Evolutionary conservation across 2,888 invertebrate genomes (phyloP), one percentile per base, ranked within the genome.

Genomic region (Willowsia nigromaculata): DNA sequence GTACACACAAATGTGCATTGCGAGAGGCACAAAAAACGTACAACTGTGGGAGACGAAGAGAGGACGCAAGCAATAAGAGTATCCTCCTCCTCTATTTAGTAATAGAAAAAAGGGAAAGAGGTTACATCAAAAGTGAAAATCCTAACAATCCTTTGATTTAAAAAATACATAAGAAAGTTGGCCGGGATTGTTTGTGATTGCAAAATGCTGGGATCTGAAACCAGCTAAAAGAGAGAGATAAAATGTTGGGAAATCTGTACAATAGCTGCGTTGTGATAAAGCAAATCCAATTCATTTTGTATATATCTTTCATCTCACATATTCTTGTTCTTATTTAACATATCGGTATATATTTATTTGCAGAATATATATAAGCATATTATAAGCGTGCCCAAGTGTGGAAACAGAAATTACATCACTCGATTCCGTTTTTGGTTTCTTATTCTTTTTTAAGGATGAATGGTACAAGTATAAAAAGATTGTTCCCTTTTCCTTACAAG

Each of bases 101-200:
- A 37, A 65, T n/a, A 27, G 62, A 33, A 33, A 50, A 50, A 59
- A 37, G 11, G 37, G 37, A 65, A 65, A 37, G 37, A 37, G 37
- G n/a, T 11, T 18, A 37, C 65, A 65, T 65, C 13, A 65, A 65
- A 85, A 76, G 78, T 78, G 53, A 33, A 76, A 56, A 40, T 71
- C 43, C 40, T 25, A 71, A 43, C 40, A 71, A 71, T 43, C 71
- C 71, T 43, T 71, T 71, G 71, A 22, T 43, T 71, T 30, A 37
- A 43, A 71, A 71, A 40, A 40, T 68, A 68, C 40, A 71, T 65
- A 65, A 65, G 37, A 65, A 37, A 40, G 40, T 0, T 71, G 25
- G 7, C 43, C 25, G 43, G 11, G 71, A 71, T 43, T 40, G 71
- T 43, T 43, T 40, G 71, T 43, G 40, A 43, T 71, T 43, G 71